Conservation (phyloP, 2,113 vertebrate genomes). For the Elachura formosa region DNA sequence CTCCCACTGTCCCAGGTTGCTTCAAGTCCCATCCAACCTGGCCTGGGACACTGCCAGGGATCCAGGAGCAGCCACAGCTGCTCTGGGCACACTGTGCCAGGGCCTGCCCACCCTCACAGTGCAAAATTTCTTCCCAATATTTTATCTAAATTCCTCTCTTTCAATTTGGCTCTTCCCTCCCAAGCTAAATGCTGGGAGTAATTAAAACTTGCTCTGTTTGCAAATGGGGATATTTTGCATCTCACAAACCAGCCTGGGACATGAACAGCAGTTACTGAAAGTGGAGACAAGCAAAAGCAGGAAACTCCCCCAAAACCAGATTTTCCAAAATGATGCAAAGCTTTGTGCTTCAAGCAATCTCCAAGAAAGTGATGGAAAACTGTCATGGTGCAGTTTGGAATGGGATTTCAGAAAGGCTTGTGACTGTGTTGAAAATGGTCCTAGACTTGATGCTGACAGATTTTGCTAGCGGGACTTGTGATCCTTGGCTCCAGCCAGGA, state of each 20-base stretch:
- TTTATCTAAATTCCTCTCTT: neutral
- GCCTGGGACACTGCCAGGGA: neutral
- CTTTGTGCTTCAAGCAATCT: neutral
- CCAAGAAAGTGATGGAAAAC: neutral
- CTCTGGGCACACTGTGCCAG: neutral
- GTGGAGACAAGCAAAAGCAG: neutral
- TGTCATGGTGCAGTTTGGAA: neutral
- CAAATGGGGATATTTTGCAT: neutral
- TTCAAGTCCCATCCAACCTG: neutral
- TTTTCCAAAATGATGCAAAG: neutral
- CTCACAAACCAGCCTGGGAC: neutral
- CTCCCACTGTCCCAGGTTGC: accelerated
- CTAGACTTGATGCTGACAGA: neutral
- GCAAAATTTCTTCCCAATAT: neutral
- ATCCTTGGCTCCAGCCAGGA: neutral
- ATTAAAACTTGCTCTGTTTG: neutral
- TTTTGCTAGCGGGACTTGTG: accelerated
- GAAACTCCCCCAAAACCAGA: neutral
- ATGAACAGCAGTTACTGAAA: neutral
- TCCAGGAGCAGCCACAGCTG: neutral
- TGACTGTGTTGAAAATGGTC: neutral
- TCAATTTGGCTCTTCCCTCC: neutral
- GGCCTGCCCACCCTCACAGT: accelerated
- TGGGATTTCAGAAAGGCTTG: neutral
- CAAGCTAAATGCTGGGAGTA: neutral